Evolutionary conservation across 2,888 invertebrate species (phyloP).

Genomic region (Acanthoscelides obtectus): DNA sequence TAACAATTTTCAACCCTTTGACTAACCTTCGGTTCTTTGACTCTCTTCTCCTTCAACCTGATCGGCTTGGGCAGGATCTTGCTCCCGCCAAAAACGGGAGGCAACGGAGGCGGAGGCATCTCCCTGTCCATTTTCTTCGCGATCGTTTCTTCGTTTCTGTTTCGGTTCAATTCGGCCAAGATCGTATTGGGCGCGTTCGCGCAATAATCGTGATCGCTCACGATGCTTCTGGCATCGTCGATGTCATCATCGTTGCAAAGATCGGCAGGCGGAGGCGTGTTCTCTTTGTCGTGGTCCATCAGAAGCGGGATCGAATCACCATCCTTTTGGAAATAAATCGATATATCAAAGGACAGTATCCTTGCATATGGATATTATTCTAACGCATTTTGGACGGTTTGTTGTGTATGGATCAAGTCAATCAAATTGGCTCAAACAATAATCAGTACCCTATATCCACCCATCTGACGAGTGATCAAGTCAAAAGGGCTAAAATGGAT

Average conservation of each 20-base stretch:
- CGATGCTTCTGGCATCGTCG: slow-evolving; percentile 13
- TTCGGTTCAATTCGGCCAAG: background rate
- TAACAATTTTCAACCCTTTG: no score
- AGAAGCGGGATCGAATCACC: no score
- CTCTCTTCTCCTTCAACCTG: background rate
- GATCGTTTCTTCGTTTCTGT: background rate
- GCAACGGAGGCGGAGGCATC: background rate
- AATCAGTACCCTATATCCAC: no score
- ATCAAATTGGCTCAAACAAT: no score
- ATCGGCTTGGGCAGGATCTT: background rate
- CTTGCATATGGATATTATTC: no score
- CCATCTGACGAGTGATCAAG: no score
- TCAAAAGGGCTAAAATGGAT: no score
- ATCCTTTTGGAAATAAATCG: no score
- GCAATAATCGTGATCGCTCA: slow-evolving; percentile 22
- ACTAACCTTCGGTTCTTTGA: background rate
- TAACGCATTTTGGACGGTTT: no score
- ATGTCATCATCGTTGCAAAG: slow-evolving; percentile 10
- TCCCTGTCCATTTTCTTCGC: background rate
- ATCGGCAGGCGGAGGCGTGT: background rate
- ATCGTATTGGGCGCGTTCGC: background rate
- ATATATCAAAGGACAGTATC: no score
- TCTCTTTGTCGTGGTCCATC: slow-evolving; percentile 2
- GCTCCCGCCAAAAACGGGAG: background rate
- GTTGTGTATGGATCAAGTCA: no score